Evolutionary conservation across 2,113 vertebrate species (phyloP).

Genomic region (Heptranchias perlo): DNA sequence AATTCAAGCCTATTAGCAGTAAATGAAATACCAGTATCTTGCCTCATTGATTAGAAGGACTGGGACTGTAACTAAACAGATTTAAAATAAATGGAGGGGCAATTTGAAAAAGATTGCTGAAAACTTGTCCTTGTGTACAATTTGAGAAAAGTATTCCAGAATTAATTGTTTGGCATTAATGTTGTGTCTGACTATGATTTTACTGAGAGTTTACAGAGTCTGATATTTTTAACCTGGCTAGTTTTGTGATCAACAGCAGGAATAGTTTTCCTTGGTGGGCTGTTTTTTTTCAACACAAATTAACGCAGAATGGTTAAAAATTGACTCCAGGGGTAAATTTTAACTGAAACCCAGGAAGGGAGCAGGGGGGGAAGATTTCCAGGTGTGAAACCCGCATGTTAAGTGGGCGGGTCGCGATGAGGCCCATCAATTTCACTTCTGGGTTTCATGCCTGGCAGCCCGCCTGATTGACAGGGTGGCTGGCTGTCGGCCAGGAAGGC

Average conservation of each 20-base stretch:
- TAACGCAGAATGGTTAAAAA: conserved; percentile 14
- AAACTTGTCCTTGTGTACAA: not conserved
- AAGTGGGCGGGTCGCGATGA: too few species aligned
- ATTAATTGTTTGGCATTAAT: too few species aligned
- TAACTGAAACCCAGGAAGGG: too few species aligned
- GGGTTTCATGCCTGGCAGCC: too few species aligned
- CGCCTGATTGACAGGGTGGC: too few species aligned
- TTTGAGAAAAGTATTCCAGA: conserved; percentile 24
- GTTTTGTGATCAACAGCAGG: not conserved
- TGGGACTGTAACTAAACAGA: conserved; percentile 27
- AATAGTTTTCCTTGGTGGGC: not conserved
- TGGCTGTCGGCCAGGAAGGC: too few species aligned
- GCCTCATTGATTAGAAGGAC: conserved; percentile 22
- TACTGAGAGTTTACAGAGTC: not conserved
- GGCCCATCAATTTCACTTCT: too few species aligned
- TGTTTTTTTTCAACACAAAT: not conserved
- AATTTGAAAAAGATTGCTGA: not conserved
- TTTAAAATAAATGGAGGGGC: not conserved
- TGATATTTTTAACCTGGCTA: conserved; percentile 3
- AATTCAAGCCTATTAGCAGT: conserved; percentile 29
- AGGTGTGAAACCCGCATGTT: too few species aligned
- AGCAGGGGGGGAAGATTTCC: too few species aligned
- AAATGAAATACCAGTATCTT: conserved; percentile 28
- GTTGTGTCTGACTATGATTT: not conserved
- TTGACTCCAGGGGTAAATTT: too few species aligned